These are phyloP conservation scores for Flabesymbios commensalis DNA, from an alignment of 2,888 invertebrate species.

Conservation along the genomic window DNA sequence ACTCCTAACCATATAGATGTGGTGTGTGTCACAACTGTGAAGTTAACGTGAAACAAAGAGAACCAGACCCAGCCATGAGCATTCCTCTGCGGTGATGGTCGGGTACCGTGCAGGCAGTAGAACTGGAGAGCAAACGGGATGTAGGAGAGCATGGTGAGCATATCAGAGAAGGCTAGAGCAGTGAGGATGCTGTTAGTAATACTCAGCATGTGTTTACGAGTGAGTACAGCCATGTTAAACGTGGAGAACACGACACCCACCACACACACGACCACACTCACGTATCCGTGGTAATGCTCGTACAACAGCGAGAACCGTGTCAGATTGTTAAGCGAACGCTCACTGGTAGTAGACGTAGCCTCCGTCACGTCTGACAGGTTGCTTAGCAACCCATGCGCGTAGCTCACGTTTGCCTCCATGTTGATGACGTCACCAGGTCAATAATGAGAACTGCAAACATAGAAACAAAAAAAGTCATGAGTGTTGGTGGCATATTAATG, in stretches of 20 bases:
- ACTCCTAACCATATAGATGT: slow-evolving; percentile 92
- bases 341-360: no score
- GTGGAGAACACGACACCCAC: slow-evolving; percentile 89
- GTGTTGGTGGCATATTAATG: no score
- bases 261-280: slow-evolving; percentile 82
- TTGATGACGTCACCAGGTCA: no score
- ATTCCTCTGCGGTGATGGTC: slow-evolving; percentile 42
- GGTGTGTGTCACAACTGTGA: slow-evolving; percentile 84
- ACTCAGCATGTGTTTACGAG: slow-evolving; percentile 81
- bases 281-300: slow-evolving; percentile 76
- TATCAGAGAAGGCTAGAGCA: slow-evolving; percentile 82
- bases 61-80: slow-evolving; percentile 60
- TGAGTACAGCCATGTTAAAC: slow-evolving; percentile 84
- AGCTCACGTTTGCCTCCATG: no score
- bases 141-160: slow-evolving; percentile 85
- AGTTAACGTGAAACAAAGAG: slow-evolving; percentile 78
- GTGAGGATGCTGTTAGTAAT: slow-evolving; percentile 90
- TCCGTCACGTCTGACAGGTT: no score
- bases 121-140: slow-evolving; percentile 82
- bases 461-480: no score
- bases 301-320: no score
- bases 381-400: no score
- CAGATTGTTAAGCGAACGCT: no score
- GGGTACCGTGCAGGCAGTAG: slow-evolving; percentile 36
- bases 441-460: no score